phyloP scores from a whole-genome alignment of 2,797 vertebrate genomes.

The Antrozous pallidus region DNA sequence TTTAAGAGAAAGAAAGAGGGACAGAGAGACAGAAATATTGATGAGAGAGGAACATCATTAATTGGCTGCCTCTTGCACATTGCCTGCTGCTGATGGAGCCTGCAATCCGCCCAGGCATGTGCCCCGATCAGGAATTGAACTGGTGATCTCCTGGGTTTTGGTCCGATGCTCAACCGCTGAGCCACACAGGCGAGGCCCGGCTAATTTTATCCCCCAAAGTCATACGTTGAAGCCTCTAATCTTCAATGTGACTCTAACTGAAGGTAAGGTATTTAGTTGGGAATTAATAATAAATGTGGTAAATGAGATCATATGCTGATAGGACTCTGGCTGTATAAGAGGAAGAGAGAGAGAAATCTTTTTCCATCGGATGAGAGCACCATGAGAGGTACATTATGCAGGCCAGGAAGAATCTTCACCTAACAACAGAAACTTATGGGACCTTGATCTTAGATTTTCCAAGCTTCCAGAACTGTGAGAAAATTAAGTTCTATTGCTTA shows the following conservation, averaged over 20 bases:
- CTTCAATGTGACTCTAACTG: not conserved
- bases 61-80: no score
- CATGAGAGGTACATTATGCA: not conserved
- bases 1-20: no score
- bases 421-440: not conserved
- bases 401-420: not conserved
- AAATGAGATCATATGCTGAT: not conserved
- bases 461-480: not conserved
- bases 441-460: not conserved
- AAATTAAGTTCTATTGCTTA: not conserved
- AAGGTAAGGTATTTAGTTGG: not conserved
- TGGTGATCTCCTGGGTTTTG: no score
- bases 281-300: constrained; percentile 12
- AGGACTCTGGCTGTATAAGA: not conserved
- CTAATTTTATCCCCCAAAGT: not conserved
- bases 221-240: not conserved
- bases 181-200: not conserved
- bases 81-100: no score
- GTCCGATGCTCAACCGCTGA: no score
- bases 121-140: no score
- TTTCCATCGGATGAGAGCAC: not conserved
- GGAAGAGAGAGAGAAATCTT: not conserved
- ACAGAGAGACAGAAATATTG: no score
- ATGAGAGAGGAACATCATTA: no score
- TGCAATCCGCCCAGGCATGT: no score